Evolutionary conservation across 2,888 invertebrate species (phyloP).

Genomic region (Pandemis heparana): DNA sequence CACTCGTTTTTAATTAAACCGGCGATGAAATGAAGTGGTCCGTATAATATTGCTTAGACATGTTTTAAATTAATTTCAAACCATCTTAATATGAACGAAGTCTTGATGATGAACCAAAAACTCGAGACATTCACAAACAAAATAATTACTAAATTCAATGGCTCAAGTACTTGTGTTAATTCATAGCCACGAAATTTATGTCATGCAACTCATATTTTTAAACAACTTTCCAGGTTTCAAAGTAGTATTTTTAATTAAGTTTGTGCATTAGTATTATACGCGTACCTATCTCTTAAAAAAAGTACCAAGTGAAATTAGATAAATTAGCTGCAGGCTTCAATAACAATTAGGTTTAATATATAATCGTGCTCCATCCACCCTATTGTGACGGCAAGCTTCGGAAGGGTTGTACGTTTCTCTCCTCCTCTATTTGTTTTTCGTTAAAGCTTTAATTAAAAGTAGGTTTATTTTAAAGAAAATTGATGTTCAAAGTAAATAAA

Average conservation of each 20-base stretch:
- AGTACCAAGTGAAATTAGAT: constrained; percentile 7
- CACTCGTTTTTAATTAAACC: constrained; percentile 86
- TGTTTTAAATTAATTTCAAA: constrained; percentile 84
- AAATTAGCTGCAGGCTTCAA: constrained; percentile 48
- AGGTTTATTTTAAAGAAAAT: constrained; percentile 84
- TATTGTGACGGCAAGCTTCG: constrained; percentile 61
- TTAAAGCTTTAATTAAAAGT: constrained; percentile 84
- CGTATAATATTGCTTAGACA: constrained; percentile 85
- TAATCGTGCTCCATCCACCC: constrained; percentile 47
- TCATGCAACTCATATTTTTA: background rate
- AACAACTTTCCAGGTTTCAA: too few species aligned
- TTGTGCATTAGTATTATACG: background rate
- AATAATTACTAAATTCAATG: background rate
- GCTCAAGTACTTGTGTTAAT: background rate
- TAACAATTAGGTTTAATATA: constrained; percentile 48
- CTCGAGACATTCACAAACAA: background rate
- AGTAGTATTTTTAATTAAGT: too few species aligned
- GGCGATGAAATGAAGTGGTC: constrained; percentile 86
- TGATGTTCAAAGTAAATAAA: constrained; percentile 84
- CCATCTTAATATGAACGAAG: constrained; percentile 70
- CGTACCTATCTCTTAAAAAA: background rate
- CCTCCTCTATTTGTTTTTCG: constrained; percentile 81
- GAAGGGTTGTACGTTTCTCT: constrained; percentile 72
- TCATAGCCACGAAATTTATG: background rate
- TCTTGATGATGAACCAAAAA: constrained; percentile 54